Percentiles rank a stretch among this genome's conserved stretches.
Conservation (phyloP, 2,113 vertebrate species). For the Plecotus auritus region DNA sequence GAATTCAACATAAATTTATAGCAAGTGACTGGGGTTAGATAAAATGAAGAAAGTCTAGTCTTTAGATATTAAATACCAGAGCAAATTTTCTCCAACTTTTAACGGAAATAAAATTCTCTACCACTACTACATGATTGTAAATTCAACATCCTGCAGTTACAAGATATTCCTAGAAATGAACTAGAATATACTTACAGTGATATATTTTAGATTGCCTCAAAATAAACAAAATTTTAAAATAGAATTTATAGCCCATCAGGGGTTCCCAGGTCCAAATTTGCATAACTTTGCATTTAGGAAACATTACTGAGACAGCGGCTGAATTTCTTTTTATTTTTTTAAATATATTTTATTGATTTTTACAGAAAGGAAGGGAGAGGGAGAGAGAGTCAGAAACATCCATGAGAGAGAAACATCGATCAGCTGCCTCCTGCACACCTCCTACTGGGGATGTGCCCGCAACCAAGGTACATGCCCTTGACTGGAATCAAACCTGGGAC, state of each 20-base stretch:
- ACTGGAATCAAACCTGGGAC: no score
- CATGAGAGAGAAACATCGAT: no score
- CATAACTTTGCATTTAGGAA: neutral
- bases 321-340: no score
- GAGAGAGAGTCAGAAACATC: no score
- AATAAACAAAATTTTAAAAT: neutral
- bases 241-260: neutral
- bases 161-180: neutral
- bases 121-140: neutral
- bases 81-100: neutral
- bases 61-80: neutral
- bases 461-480: no score
- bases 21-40: neutral
- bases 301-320: rapidly evolving
- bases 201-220: neutral
- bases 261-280: neutral
- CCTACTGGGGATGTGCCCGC: no score
- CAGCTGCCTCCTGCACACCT: no score
- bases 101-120: neutral
- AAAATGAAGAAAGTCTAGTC: neutral
- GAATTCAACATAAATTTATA: neutral
- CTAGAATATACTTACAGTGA: neutral
- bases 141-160: neutral
- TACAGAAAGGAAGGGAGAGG: no score
- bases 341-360: no score